A percentile compares a stretch with the other conserved stretches of the same genome.
Conservation (phyloP, 2,888 invertebrate genomes). For the Caenorhabditis plicata region DNA sequence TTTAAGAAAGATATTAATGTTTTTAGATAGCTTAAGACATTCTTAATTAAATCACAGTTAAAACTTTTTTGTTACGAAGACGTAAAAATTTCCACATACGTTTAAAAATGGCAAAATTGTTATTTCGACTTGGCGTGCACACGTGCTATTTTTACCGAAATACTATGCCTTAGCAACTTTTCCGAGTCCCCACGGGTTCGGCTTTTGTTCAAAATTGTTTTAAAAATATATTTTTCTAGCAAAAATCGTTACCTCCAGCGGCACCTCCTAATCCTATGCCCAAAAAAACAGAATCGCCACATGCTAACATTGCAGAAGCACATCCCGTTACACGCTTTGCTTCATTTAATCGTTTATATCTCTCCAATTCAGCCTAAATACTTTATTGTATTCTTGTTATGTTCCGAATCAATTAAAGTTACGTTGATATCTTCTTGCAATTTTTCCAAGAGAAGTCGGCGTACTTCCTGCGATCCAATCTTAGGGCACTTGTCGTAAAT, state of each 20-base stretch:
- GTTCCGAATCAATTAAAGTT: constrained; percentile 1
- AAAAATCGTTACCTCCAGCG: too few relatives aligned
- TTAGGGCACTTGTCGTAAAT: constrained; percentile 61
- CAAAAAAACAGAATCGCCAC: constrained; percentile 60
- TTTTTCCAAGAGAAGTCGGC: constrained; percentile 50
- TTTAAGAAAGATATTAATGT: too few relatives aligned
- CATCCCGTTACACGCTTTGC: constrained; percentile 58
- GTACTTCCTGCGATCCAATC: constrained; percentile 56
- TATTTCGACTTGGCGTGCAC: too few relatives aligned
- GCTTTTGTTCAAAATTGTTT: too few relatives aligned
- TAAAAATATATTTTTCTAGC: background rate
- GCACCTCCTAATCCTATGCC: constrained; percentile 55
- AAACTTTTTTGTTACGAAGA: too few relatives aligned
- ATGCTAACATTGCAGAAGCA: constrained; percentile 57
- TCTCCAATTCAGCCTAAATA: constrained; percentile 60
- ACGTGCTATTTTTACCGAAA: too few relatives aligned
- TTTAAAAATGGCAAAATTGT: too few relatives aligned
- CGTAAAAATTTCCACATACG: too few relatives aligned
- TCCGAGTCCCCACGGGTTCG: too few relatives aligned
- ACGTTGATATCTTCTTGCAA: constrained; percentile 64
- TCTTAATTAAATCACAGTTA: too few relatives aligned
- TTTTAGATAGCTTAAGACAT: too few relatives aligned
- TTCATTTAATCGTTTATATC: constrained; percentile 60
- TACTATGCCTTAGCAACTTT: too few relatives aligned
- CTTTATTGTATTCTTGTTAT: background rate